These are phyloP conservation scores for Gymnosoma rotundatum DNA, from an alignment of 2,888 invertebrate genomes.

Conservation along the genomic window DNA sequence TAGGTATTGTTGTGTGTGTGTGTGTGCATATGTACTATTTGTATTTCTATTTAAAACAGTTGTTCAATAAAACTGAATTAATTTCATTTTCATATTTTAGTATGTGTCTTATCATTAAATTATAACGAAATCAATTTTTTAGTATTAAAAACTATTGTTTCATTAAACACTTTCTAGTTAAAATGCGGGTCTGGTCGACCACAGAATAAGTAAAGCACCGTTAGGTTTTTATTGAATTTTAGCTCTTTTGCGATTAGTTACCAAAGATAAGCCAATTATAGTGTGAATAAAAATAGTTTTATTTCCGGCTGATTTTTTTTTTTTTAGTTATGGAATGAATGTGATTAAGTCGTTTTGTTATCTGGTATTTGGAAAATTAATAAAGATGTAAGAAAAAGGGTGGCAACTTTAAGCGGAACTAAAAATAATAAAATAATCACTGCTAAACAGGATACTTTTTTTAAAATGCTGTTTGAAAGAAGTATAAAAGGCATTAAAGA, in stretches of 20 bases:
- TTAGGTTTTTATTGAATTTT: conserved; percentile 46
- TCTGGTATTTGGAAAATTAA: neutral
- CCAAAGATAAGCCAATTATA: conserved; percentile 56
- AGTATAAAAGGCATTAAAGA: neutral
- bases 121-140: conserved; percentile 30
- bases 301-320: conserved; percentile 52
- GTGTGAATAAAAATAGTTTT: conserved; percentile 50
- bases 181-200: conserved; percentile 56
- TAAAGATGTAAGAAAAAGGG: neutral
- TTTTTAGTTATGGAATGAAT: conserved; percentile 2
- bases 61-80: conserved; percentile 65
- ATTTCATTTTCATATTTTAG: conserved; percentile 66
- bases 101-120: conserved; percentile 62
- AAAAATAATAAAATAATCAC: neutral
- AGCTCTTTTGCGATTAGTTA: neutral
- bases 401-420: neutral
- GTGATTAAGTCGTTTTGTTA: conserved; percentile 11
- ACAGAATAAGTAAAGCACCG: neutral
- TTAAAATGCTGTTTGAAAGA: too few species aligned
- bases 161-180: conserved; percentile 14
- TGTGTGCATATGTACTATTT: neutral
- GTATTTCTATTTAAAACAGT: conserved; percentile 27
- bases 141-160: conserved; percentile 50
- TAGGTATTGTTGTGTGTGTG: neutral
- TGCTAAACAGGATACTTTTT: neutral